Conservation (phyloP, 64 coral and sea anemone species). For the Platygyra sinensis region DNA sequence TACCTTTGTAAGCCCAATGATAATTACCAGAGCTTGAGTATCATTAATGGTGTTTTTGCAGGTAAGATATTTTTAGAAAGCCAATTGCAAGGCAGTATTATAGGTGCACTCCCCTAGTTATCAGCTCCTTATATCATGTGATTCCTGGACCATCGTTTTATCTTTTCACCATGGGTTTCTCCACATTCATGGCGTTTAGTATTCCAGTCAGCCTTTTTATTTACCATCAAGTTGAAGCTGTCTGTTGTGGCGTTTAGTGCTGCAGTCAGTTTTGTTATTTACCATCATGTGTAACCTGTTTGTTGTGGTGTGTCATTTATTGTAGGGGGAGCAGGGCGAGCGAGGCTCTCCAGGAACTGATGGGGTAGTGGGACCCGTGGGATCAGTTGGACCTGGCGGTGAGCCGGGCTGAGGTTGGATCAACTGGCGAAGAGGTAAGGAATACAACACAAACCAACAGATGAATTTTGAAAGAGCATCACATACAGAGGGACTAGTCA, state of each 20-base stretch:
- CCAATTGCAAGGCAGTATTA: too few species aligned
- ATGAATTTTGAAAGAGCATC: neutral
- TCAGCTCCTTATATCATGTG: too few species aligned
- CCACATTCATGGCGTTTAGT: too few species aligned
- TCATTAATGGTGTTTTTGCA: too few species aligned
- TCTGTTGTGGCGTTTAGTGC: neutral
- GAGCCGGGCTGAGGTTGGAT: neutral
- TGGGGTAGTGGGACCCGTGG: neutral
- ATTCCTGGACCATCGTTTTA: too few species aligned
- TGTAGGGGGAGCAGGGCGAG: conserved; percentile 8
- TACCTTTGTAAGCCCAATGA: too few species aligned
- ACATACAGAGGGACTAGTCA: too few species aligned
- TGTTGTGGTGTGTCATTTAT: neutral
- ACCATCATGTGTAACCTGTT: neutral
- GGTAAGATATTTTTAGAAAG: too few species aligned
- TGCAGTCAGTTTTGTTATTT: neutral
- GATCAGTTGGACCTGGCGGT: neutral
- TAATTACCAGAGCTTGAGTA: too few species aligned
- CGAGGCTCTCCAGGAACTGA: conserved; percentile 1
- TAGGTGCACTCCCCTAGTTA: too few species aligned
- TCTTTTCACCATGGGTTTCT: too few species aligned
- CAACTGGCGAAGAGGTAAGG: conserved; percentile 2
- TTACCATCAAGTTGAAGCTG: neutral
- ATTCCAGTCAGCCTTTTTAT: neutral
- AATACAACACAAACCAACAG: neutral